phyloP scores from a whole-genome alignment of 2,797 vertebrate genomes.

The Antrozous pallidus region DNA sequence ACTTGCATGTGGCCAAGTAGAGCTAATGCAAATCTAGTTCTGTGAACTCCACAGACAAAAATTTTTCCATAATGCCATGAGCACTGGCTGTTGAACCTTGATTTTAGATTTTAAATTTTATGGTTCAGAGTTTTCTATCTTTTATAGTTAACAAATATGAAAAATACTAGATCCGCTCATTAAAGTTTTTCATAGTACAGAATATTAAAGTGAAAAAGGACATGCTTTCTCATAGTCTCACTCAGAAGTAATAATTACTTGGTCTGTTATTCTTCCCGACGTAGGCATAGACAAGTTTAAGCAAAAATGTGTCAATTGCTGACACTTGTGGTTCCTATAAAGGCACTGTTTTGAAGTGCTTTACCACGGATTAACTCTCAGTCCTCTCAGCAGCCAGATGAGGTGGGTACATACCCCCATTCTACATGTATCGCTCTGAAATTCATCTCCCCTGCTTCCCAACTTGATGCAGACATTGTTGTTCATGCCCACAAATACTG shows the following conservation, averaged over 20 bases:
- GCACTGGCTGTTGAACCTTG: constrained; percentile 25
- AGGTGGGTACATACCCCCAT: constrained; percentile 8
- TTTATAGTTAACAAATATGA: constrained; percentile 39
- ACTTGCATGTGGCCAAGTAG: constrained; percentile 19
- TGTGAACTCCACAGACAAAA: neutral
- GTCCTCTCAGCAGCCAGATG: neutral
- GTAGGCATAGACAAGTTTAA: constrained; percentile 39
- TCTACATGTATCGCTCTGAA: constrained; percentile 11
- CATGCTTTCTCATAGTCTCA: constrained; percentile 16
- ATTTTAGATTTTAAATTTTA: constrained; percentile 13
- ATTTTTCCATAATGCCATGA: neutral
- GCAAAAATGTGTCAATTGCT: constrained; percentile 36
- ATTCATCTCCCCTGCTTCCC: neutral
- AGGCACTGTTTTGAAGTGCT: constrained; percentile 29
- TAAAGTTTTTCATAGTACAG: constrained; percentile 48
- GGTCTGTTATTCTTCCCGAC: constrained; percentile 41
- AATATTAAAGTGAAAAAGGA: constrained; percentile 40
- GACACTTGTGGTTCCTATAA: neutral
- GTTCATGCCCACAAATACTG: neutral
- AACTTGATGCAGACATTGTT: neutral
- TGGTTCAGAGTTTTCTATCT: neutral
- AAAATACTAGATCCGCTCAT: constrained; percentile 11
- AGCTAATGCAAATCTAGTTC: constrained; percentile 43
- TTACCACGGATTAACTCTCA: constrained; percentile 44
- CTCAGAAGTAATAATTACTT: neutral